Evolutionary conservation across 2,888 invertebrate genomes (phyloP), one percentile per base, ranked within the genome.

Genomic region (Eudasyphora cyanicolor): DNA sequence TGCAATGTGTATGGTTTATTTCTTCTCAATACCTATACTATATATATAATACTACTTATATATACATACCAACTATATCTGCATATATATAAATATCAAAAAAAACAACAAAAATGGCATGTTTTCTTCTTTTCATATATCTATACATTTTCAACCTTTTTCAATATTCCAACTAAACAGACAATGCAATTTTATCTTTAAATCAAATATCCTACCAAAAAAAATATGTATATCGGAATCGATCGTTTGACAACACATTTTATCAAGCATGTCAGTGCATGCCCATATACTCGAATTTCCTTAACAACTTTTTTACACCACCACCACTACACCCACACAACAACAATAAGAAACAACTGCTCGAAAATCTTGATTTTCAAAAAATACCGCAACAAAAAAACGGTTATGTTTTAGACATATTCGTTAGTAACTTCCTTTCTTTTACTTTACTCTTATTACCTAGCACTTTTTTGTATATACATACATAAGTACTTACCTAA

Each of bases 191-290:
- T n/a, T n/a, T n/a, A n/a, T n/a, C n/a, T n/a, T n/a, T n/a, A n/a
- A 24, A 51, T n/a, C 10, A 64, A 17, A 12, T 17, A 54, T 19
- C 12, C 7, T 19, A 21, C 27, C 45, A 74, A 35, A 70, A 67
- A 45, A 38, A n/a, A 62, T 62, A 45, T 67, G n/a, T 71, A 42
- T 42, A 67, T 74, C 14, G 19, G 67, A 38, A 67, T 42, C 35
- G 60, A 69, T 60, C 54, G 38, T 75, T n/a, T n/a, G n/a, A n/a
- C n/a, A 57, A 57, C 60, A 70, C 14, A 62, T 54, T 60, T 38
- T 71, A 70, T 49, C 49, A 77, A 79, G 83, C 83, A 83, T 83
- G 83, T 77, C 32, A 79, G 70, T 80, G 83, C 83, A 83, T 83
- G 83, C 57, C 74, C 21, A 7, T 27, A 1, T 27, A 57, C 54